A percentile compares a stretch with the other conserved stretches of the same genome.
phyloP scores from a whole-genome alignment of 2,888 invertebrate species.

The Euclidia mi region DNA sequence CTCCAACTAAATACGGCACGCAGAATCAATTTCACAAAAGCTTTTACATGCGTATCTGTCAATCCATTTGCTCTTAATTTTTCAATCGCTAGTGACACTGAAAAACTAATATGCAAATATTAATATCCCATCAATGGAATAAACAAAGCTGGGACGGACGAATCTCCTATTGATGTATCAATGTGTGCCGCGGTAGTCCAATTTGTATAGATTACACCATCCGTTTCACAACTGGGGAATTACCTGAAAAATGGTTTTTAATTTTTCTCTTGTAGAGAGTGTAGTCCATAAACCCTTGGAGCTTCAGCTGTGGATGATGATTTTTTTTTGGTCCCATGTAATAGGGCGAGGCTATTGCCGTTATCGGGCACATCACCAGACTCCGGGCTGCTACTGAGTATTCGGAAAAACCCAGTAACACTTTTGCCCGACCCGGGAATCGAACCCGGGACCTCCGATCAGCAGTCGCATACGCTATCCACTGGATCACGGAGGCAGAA shows the following conservation, averaged over 20 bases:
- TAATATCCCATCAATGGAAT: slow-evolving; percentile 60
- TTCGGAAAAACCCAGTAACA: no score
- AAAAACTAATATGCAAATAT: slow-evolving; percentile 55
- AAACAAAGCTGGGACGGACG: slow-evolving; percentile 55
- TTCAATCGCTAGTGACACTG: slow-evolving; percentile 34
- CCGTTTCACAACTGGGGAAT: slow-evolving; percentile 58
- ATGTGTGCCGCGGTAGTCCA: slow-evolving; percentile 60
- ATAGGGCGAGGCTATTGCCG: no score
- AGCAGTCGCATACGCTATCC: no score
- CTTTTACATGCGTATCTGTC: slow-evolving; percentile 22
- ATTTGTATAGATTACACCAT: slow-evolving; percentile 75
- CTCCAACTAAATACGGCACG: neutral
- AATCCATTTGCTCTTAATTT: slow-evolving; percentile 40
- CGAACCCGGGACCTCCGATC: no score
- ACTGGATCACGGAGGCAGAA: no score
- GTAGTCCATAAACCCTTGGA: slow-evolving; percentile 32
- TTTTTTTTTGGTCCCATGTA: slow-evolving; percentile 43
- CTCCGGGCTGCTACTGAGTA: no score
- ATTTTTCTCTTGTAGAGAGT: slow-evolving; percentile 62
- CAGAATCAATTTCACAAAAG: slow-evolving; percentile 28
- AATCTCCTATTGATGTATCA: slow-evolving; percentile 65
- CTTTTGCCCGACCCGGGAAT: no score
- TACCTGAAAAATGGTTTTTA: slow-evolving; percentile 77
- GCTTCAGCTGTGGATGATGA: slow-evolving; percentile 27
- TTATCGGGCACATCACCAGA: no score